phyloP scores from a whole-genome alignment of 2,797 vertebrate species.

The Alosa sapidissima region DNA sequence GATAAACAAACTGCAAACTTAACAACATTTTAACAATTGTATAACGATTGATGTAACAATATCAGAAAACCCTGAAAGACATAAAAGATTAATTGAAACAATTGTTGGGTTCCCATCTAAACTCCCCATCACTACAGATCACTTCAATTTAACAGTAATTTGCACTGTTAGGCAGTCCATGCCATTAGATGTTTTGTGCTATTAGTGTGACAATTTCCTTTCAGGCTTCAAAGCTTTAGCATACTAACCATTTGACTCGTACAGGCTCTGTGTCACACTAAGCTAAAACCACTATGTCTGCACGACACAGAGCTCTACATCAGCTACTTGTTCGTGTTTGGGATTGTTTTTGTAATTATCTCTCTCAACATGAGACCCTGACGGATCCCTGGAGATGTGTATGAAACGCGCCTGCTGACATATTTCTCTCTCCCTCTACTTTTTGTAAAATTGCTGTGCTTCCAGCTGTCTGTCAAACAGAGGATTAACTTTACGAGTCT shows the following conservation, averaged over 20 bases:
- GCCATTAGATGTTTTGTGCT: no score
- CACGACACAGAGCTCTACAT: not conserved
- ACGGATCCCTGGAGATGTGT: not conserved
- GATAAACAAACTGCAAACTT: no score
- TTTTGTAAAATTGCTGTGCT: constrained; percentile 1
- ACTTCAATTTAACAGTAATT: no score
- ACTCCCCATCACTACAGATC: no score
- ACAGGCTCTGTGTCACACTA: not conserved
- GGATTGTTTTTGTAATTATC: not conserved
- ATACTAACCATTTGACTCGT: no score
- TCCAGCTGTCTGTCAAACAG: not conserved
- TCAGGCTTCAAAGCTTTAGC: no score
- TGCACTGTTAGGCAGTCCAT: no score
- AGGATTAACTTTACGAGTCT: not conserved
- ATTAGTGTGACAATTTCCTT: no score
- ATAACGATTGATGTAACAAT: not conserved
- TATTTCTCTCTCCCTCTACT: not conserved
- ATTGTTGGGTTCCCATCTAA: not conserved
- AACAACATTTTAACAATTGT: not conserved
- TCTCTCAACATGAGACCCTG: not conserved
- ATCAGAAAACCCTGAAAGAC: not conserved
- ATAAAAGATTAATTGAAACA: not conserved
- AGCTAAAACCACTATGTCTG: not conserved
- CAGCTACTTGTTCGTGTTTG: not conserved
- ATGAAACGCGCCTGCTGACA: not conserved